Percentiles rank a stretch among this genome's conserved stretches.
These are phyloP conservation scores for Trogon melanurus DNA, from an alignment of 2,113 vertebrate species.

Conservation along the genomic window DNA sequence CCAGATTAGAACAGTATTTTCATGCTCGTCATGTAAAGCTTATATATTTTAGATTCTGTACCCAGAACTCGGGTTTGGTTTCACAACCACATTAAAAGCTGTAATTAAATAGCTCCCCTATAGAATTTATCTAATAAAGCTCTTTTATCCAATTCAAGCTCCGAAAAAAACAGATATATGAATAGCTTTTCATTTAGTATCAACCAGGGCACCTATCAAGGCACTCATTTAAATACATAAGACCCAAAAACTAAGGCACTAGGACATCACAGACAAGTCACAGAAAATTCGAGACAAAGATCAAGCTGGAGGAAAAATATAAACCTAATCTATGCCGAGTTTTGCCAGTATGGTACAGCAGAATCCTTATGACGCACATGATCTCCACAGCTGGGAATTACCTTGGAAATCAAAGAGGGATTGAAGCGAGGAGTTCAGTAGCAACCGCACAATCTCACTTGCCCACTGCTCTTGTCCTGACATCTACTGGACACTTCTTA, in stretches of 20 bases:
- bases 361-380: not conserved
- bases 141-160: not conserved
- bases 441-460: not conserved
- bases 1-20: too few species aligned
- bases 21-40: too few species aligned
- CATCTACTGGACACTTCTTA: slow-evolving; percentile 68
- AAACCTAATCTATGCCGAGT: not conserved
- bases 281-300: not conserved
- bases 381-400: not conserved
- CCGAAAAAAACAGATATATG: not conserved
- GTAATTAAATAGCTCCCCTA: not conserved
- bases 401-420: not conserved
- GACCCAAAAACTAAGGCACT: not conserved
- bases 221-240: not conserved
- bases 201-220: not conserved
- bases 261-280: not conserved
- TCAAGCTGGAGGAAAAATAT: not conserved
- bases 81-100: not conserved
- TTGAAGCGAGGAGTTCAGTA: not conserved
- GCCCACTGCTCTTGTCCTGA: slow-evolving; percentile 38
- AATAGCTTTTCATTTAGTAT: not conserved
- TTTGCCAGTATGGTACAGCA: not conserved
- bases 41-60: not conserved
- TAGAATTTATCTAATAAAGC: not conserved
- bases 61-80: not conserved